Base-by-base conservation (phyloP, 2,888 invertebrate genomes). In the Eretmocerus hayati region DNA sequence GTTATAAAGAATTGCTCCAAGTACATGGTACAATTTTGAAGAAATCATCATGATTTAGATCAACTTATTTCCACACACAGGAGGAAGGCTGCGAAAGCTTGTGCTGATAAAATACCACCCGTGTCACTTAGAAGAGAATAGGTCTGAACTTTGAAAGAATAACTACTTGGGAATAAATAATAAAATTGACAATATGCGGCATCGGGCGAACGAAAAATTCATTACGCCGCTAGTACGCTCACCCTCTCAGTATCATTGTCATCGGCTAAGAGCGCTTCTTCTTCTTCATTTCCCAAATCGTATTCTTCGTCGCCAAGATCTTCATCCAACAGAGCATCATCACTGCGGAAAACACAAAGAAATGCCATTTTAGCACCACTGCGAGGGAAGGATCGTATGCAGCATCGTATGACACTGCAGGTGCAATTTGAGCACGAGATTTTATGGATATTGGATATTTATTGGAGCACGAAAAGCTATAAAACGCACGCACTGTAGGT, bases 211-310 rank as follows among this genome's bases (percentile, higher is more conserved):
- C 44, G 50, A 56, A 50, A 50, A 53, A 52, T 54, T 26, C 26
- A 26, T 46, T 52, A 43, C 43, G 53, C 50, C 56, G 54, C 55
- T 56, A 56, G 53, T 57, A 60, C 59, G 64, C 69, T 69, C 65
- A 69, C 69, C 69, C 66, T 67, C 55, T 69, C 68, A 50, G 66
- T 53, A 58, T 71, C 69, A 62, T 66, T 65, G 61, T 72, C 72
- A 58, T 72, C 74, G 23, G 73, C 74, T 58, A 74, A 62, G 32
- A 74, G 65, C 15, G 73, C 74, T 59, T 74, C 73, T 62, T 74
- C 74, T 57, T 74, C 74, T 40, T 74, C 74, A 56, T 72, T 73
- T 48, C 69, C 72, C 42, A 74, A 59, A 55, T 74, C 72, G 53
- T 73, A 73, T 43, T 71, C 74, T 47, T 72, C 69, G 40, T 73